Conservation (phyloP, 2,888 invertebrate genomes). For the Melolontha melolontha region DNA sequence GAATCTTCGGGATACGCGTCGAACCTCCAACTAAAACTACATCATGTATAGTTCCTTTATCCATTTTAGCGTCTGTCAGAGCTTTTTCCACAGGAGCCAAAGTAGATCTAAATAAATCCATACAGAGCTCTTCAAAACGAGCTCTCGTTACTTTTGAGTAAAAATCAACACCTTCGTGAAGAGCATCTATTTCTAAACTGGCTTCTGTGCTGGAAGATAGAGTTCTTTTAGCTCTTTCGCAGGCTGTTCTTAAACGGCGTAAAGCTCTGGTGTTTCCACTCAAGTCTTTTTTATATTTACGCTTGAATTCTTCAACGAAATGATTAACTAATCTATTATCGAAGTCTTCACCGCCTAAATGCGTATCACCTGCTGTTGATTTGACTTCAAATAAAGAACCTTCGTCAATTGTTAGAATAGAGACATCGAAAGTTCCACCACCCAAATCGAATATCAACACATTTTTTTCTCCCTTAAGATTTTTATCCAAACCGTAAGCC, state of each 20-base stretch:
- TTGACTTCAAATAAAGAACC: slow-evolving; percentile 85
- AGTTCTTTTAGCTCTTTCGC: slow-evolving; percentile 84
- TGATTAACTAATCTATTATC: slow-evolving; percentile 84
- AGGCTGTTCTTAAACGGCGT: slow-evolving; percentile 86
- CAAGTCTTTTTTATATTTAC: slow-evolving; percentile 79
- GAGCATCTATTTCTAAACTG: slow-evolving; percentile 88
- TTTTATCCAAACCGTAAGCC: slow-evolving; percentile 85
- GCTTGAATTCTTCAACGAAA: slow-evolving; percentile 82
- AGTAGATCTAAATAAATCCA: slow-evolving; percentile 85
- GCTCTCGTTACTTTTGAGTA: slow-evolving; percentile 87
- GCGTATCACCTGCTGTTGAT: slow-evolving; percentile 85
- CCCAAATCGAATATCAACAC: slow-evolving; percentile 82
- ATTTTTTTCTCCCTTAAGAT: slow-evolving; percentile 79
- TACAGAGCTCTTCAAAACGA: slow-evolving; percentile 90
- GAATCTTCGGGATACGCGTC: slow-evolving; percentile 91
- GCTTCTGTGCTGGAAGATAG: slow-evolving; percentile 83
- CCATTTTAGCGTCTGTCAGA: slow-evolving; percentile 84
- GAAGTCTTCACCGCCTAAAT: slow-evolving; percentile 83
- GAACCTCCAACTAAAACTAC: slow-evolving; percentile 92
- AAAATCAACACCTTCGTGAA: slow-evolving; percentile 91
- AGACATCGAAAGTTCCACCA: slow-evolving; percentile 95
- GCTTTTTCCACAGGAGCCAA: slow-evolving; percentile 89
- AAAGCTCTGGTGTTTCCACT: slow-evolving; percentile 80
- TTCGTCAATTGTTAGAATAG: slow-evolving; percentile 89
- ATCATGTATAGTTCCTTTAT: slow-evolving; percentile 83